A percentile compares a stretch with the other conserved stretches of the same genome.
phyloP scores from a whole-genome alignment of 2,113 vertebrate genomes.

The Numida meleagris region DNA sequence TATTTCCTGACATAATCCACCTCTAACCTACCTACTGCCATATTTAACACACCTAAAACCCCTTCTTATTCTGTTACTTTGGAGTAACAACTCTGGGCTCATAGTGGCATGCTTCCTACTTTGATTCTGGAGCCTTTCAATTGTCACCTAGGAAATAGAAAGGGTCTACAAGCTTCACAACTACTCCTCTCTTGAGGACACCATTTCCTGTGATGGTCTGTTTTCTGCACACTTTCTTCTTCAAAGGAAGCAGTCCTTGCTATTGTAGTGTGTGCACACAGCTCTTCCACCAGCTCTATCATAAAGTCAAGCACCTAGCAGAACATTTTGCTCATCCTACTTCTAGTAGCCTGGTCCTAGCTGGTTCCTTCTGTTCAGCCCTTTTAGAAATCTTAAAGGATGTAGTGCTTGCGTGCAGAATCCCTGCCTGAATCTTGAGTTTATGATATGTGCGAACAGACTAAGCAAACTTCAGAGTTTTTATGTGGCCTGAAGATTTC shows the following conservation, averaged over 20 bases:
- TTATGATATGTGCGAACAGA: neutral
- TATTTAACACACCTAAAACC: neutral
- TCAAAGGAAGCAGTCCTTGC: neutral
- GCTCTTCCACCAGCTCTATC: neutral
- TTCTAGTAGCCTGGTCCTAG: neutral
- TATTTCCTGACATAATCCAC: neutral
- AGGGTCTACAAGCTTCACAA: neutral
- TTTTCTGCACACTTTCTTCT: neutral
- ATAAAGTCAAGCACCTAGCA: neutral
- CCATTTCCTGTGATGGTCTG: neutral
- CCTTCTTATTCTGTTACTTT: neutral
- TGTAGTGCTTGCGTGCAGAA: accelerated
- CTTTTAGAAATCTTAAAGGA: neutral
- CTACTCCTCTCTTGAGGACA: neutral
- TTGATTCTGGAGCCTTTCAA: neutral
- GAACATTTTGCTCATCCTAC: neutral
- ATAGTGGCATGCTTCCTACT: neutral
- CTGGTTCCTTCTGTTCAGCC: neutral
- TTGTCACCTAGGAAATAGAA: neutral
- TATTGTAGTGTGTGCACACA: accelerated
- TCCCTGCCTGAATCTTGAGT: neutral
- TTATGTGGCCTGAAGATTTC: neutral
- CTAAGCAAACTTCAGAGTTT: neutral
- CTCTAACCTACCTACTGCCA: neutral
- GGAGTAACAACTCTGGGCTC: neutral